These are phyloP conservation scores for Hozukius guyotensis DNA, from an alignment of 2,797 vertebrate species.

Conservation along the genomic window DNA sequence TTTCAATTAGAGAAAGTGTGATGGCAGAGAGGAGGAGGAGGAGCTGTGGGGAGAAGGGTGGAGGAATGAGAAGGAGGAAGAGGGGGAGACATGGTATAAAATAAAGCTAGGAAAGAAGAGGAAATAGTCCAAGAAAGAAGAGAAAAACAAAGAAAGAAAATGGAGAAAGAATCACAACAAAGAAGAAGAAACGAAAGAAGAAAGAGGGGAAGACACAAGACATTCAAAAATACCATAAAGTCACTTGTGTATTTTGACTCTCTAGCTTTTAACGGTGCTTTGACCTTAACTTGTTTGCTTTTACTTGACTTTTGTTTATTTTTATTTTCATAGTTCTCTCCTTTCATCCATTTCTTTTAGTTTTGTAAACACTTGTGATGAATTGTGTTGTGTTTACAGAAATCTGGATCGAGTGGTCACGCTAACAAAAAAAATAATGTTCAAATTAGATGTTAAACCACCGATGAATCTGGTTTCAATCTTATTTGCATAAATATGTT, in stretches of 20 bases:
- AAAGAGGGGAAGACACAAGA: neutral
- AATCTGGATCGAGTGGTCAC: neutral
- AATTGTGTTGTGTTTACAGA: neutral
- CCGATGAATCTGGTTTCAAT: neutral
- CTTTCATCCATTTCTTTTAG: neutral
- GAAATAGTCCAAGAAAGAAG: neutral
- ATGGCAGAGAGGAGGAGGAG: neutral
- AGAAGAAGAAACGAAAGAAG: neutral
- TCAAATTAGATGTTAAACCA: neutral
- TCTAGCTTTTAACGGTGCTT: neutral
- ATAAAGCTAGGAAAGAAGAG: neutral
- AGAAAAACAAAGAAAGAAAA: neutral
- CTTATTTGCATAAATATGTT: neutral
- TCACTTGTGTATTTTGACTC: neutral
- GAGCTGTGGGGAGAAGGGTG: neutral
- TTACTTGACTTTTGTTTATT: neutral
- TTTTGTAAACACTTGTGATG: neutral
- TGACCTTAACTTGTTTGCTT: neutral
- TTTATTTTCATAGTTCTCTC: neutral
- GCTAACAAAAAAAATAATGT: neutral
- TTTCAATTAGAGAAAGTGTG: slow-evolving; percentile 36
- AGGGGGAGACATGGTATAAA: neutral
- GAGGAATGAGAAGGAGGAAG: too few relatives aligned
- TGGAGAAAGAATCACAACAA: neutral
- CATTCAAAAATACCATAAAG: neutral